Evolutionary conservation across 2,113 vertebrate genomes (phyloP).

Genomic region (Cyprinus carpio): DNA sequence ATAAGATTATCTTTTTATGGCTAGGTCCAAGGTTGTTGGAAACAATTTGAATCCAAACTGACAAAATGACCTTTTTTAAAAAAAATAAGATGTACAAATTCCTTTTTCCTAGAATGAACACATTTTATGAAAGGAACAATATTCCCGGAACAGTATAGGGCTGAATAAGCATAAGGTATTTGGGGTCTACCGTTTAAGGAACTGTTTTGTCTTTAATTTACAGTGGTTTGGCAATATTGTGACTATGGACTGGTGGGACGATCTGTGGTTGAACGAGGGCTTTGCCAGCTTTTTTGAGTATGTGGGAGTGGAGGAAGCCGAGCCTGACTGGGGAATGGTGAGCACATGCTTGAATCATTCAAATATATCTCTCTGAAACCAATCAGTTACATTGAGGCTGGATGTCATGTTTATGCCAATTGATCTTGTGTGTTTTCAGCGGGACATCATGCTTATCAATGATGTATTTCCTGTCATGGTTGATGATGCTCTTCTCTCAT

Average conservation of each 20-base stretch:
- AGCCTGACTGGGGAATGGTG: constrained; percentile 88
- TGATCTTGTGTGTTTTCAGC: constrained; percentile 70
- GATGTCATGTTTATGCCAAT: constrained; percentile 15
- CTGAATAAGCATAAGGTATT: not conserved
- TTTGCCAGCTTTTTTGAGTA: constrained; percentile 97
- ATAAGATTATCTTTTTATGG: constrained; percentile 49
- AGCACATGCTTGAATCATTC: not conserved
- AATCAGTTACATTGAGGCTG: not conserved
- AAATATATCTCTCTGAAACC: not conserved
- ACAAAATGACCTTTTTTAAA: too few species aligned
- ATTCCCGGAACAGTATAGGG: not conserved
- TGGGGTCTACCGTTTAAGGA: not conserved
- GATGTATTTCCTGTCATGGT: constrained; percentile 90
- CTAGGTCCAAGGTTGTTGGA: constrained; percentile 47
- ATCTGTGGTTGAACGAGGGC: constrained; percentile 96
- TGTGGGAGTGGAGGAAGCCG: constrained; percentile 80
- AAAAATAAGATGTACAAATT: not conserved
- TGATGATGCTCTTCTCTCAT: constrained; percentile 89
- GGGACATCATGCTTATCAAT: constrained; percentile 85
- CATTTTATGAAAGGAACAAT: not conserved
- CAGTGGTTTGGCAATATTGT: constrained; percentile 99
- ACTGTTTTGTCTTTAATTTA: constrained; percentile 44
- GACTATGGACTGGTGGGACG: constrained; percentile 99
- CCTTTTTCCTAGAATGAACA: not conserved
- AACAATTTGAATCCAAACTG: not conserved